Evolutionary conservation across 2,888 invertebrate genomes (phyloP), one percentile per base, ranked within the genome.

Genomic region (Ochropacha duplaris): DNA sequence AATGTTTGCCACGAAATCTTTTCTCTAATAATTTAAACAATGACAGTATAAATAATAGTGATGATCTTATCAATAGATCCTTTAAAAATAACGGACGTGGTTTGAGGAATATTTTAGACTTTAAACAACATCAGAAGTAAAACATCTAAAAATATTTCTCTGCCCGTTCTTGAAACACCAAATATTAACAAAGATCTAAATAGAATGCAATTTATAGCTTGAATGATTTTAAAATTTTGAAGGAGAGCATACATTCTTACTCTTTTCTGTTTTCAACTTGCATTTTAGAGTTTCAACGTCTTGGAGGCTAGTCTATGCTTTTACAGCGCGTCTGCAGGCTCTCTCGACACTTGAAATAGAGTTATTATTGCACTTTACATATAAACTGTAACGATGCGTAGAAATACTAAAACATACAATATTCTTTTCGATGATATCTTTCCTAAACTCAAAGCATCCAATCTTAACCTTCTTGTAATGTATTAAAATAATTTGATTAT

Each of bases 401-500:
- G 80, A 62, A 72, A 57, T 65, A 66, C 60, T 68, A 58, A 65
- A 68, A 72, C 65, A 68, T 67, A 70, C 70, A 72, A 61, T 67
- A 64, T 65, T 64, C 31, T 31, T 76, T 63, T 74, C 61, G 76
- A 78, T 71, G 67, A 77, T 78, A 76, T 74, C 65, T 66, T 65
- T 62, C 71, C 67, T 71, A 70, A 76, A 31, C 71, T 81, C n/a
- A n/a, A n/a, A 69, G 71, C 77, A 77, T 79, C 74, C 62, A 57
- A 77, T 52, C 19, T 31, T 31, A 57, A 77, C 76, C 80, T 86
- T 88, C 87, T 88, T 88, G 90, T 89, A 88, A 90, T 90, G 89
- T 90, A 78, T 88, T 88, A 88, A 88, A 88, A 87, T 86, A 79
- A 76, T 68, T 64, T 69, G 69, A 65, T 68, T 64, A 44, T 54